These are phyloP conservation scores for Epinephelus malabaricus DNA, from an alignment of 2,797 vertebrate species.

Conservation along the genomic window DNA sequence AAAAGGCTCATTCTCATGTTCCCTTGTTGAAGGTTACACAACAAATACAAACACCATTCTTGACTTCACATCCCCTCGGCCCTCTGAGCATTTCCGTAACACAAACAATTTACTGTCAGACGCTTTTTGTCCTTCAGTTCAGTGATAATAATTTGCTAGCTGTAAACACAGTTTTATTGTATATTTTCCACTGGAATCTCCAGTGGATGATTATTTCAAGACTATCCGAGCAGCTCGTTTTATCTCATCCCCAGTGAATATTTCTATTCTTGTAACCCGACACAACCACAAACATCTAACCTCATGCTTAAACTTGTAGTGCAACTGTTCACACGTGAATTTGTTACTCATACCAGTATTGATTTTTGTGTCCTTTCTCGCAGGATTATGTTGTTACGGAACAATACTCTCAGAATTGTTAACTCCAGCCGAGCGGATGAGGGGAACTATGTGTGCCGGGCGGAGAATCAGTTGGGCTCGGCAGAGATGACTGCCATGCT, in stretches of 20 bases:
- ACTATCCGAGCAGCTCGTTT: slow-evolving; percentile 24
- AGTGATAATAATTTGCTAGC: slow-evolving; percentile 18
- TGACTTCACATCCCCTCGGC: slow-evolving; percentile 6
- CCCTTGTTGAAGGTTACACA: slow-evolving; percentile 40
- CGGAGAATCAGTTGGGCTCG: slow-evolving; percentile 94
- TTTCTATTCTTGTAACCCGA: slow-evolving; percentile 32
- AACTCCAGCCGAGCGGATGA: slow-evolving; percentile 95
- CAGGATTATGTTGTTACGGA: slow-evolving; percentile 93
- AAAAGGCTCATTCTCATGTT: slow-evolving; percentile 21
- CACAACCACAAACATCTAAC: slow-evolving; percentile 29
- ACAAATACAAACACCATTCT: slow-evolving; percentile 28
- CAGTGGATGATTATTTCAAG: slow-evolving; percentile 25
- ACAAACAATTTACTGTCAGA: slow-evolving; percentile 27
- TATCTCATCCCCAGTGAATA: slow-evolving; percentile 28
- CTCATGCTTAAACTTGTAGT: slow-evolving; percentile 32
- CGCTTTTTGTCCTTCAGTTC: slow-evolving; percentile 34
- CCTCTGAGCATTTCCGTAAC: slow-evolving; percentile 21
- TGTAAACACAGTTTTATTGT: slow-evolving; percentile 25
- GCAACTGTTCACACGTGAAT: slow-evolving; percentile 46
- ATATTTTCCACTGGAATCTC: slow-evolving; percentile 21
- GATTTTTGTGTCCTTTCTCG: slow-evolving; percentile 68
- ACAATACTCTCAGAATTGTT: slow-evolving; percentile 92
- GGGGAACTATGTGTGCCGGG: slow-evolving; percentile 92
- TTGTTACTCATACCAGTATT: slow-evolving; percentile 65
- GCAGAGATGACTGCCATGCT: slow-evolving; percentile 92